phyloP scores from a whole-genome alignment of 1,140 invertebrate genomes.

The Polypedilum vanderplanki region DNA sequence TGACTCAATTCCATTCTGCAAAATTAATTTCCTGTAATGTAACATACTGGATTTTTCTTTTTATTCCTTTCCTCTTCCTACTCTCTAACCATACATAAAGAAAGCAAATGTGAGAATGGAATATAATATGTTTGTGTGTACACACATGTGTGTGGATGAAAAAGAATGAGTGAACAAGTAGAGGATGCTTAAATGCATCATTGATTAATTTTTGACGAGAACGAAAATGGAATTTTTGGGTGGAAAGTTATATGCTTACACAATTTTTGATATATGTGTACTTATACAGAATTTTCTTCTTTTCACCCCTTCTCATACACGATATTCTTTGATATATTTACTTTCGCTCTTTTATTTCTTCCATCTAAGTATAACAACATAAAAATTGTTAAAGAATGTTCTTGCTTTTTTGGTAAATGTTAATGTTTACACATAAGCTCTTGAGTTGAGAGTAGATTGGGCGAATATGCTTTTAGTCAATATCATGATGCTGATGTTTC shows the following conservation, averaged over 20 bases:
- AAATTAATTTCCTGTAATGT: slow-evolving; percentile 24
- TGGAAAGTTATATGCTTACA: background rate
- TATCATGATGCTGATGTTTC: background rate
- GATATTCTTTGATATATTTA: no score
- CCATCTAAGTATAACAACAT: no score
- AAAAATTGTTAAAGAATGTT: background rate
- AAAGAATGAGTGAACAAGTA: background rate
- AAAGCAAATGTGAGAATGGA: no score
- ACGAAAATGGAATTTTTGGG: background rate
- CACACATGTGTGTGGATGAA: background rate
- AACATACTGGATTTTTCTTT: background rate
- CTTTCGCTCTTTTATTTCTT: no score
- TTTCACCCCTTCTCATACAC: no score
- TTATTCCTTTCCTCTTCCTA: no score
- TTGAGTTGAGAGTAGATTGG: background rate
- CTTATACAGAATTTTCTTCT: no score
- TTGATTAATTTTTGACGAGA: slow-evolving; percentile 23
- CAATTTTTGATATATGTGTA: background rate
- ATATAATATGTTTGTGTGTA: no score
- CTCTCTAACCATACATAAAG: no score
- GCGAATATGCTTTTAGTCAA: background rate
- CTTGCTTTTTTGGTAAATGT: background rate
- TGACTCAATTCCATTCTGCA: slow-evolving; percentile 14
- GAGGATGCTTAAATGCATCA: slow-evolving; percentile 10
- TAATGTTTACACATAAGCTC: background rate